Evolutionary conservation across 2,113 vertebrate genomes (phyloP).

Genomic region (Hepsetus odoe): DNA sequence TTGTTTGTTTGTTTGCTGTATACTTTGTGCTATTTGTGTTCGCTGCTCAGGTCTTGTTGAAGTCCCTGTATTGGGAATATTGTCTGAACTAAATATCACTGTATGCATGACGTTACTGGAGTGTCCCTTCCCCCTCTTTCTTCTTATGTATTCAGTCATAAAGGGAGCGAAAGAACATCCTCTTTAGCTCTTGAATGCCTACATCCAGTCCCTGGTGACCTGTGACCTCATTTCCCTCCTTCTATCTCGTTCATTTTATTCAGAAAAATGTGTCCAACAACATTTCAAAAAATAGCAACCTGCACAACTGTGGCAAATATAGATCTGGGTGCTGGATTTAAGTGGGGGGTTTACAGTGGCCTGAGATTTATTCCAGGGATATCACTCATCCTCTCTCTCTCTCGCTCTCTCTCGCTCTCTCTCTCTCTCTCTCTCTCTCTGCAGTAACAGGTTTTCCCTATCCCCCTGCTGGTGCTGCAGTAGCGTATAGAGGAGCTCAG

Average conservation of each 20-base stretch:
- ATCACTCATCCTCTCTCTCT: no score
- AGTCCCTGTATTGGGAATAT: no score
- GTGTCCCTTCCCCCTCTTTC: not conserved
- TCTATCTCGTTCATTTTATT: slow-evolving; percentile 37
- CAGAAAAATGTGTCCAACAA: slow-evolving; percentile 5
- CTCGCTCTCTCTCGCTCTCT: slow-evolving; percentile 5
- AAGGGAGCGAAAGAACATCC: not conserved
- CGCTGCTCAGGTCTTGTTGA: not conserved
- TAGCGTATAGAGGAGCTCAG: slow-evolving; percentile 91
- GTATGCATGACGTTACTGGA: no score
- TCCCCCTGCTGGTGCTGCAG: slow-evolving; percentile 86
- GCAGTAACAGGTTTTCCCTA: slow-evolving; percentile 94
- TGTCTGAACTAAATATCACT: no score
- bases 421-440: slow-evolving; percentile 46
- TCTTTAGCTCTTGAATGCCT: not conserved
- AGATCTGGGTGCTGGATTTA: no score
- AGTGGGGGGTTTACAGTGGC: no score
- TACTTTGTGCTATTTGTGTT: no score
- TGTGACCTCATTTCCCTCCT: no score
- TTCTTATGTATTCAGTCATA: not conserved
- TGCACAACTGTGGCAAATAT: no score
- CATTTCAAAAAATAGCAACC: no score
- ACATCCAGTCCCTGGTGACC: not conserved
- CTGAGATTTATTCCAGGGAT: not conserved
- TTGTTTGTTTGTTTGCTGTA: no score